A percentile compares a stretch with the other conserved stretches of the same genome.
These are phyloP conservation scores for Alethe castanea DNA, from an alignment of 2,113 vertebrate genomes.

Conservation along the genomic window DNA sequence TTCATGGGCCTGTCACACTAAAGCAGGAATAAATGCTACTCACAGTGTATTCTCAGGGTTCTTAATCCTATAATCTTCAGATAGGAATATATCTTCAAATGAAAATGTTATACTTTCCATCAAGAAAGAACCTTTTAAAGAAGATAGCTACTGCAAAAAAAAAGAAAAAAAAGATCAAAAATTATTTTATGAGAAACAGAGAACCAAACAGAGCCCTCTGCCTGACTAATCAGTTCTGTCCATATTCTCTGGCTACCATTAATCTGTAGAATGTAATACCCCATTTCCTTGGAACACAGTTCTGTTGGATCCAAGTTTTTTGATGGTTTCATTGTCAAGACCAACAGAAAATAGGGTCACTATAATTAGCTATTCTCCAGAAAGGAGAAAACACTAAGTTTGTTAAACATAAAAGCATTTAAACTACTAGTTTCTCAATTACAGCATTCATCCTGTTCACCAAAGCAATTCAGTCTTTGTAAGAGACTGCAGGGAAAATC, in stretches of 20 bases:
- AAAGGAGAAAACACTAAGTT: background rate
- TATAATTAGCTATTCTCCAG: background rate
- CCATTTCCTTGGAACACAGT: background rate
- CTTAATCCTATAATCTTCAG: background rate
- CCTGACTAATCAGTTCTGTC: background rate
- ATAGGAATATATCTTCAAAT: background rate
- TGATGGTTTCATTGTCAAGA: background rate
- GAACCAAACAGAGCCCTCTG: background rate
- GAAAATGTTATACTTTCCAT: background rate
- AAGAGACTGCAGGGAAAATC: background rate
- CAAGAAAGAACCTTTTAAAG: background rate
- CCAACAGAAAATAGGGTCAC: background rate
- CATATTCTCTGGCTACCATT: background rate
- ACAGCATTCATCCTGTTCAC: background rate
- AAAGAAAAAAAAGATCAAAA: background rate
- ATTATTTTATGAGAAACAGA: background rate
- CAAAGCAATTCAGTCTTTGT: background rate
- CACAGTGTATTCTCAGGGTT: rapidly evolving
- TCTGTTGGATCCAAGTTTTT: background rate
- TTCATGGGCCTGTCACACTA: background rate
- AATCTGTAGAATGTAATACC: background rate
- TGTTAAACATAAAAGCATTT: background rate
- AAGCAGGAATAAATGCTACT: background rate
- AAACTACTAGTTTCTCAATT: background rate
- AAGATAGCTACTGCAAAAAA: background rate